Evolutionary conservation across 1,140 invertebrate species (phyloP), one percentile per base, ranked within the genome.

Genomic region (Radopholus similis): DNA sequence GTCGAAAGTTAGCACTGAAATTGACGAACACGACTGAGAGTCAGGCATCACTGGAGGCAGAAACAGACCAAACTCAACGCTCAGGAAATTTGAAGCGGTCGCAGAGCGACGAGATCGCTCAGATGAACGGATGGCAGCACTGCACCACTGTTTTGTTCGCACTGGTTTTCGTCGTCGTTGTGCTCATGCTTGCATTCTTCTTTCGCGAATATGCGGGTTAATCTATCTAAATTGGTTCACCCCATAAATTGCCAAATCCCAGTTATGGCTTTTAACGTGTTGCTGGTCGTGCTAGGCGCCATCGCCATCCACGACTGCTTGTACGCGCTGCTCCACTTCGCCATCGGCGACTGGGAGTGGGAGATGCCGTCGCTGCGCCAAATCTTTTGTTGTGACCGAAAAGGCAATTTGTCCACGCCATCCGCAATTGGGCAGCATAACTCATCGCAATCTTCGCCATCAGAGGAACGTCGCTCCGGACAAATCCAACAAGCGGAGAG

Each of bases 101-200:
- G 11, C 34, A 26, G 28, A 37, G 8, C 15, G 18, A 49, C 9
- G 53, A 55, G 18, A 9, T 30, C 23, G 72, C 60, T 28, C 71
- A 49, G 42, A 42, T 58, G 70, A 54, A 11, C 65, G 53, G 21
- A 15, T 72, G 38, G 34, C 44, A 35, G 6, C 71, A 75, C 56
- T 53, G 63, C n/a, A 26, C 71, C 21, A 67, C 57, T 13, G 68
- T 77, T 38, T 34, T 53, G 11, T 15, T 68, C 4, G 55, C 70
- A 57, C 63, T 80, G 28, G 40, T 62, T 15, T 18, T 82, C 15
- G 57, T 81, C 15, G 73, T 77, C 40, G 63, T 55, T 18, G 64
- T 80, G 13, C 63, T 80, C 15, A 58, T 80, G 40, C 58, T 81
- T 26, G 59, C 74, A 6, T 80, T 72, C 51, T 80, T 78, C 63